Base-by-base conservation (phyloP, 1,140 invertebrate genomes). In the Drosophila subobscura region DNA sequence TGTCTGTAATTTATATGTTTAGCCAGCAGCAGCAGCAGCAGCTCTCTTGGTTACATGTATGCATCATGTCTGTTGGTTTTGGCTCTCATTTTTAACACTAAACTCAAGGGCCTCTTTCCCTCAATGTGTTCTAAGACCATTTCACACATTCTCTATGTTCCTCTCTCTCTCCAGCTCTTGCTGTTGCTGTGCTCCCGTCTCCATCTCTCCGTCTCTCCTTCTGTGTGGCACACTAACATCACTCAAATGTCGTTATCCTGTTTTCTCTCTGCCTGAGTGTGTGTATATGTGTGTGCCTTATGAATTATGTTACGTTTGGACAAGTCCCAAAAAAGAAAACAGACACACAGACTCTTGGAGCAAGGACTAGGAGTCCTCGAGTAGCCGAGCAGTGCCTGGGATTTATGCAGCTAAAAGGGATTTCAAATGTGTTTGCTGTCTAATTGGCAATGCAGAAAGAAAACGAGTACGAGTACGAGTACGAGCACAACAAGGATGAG, bases 1-100 rank as follows among this genome's bases (percentile, higher is more conserved):
- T 61, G 68, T 64, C 67, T 67, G 73, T 77, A 77, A 77, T 77
- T 77, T 77, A 77, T 77, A 64, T 77, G 74, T 64, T 70, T 70
- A 77, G 74, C 54, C 56, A 70, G 64, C 33, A 50, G 27, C 67
- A 72, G 51, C 67, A 59, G n/a, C n/a, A n/a, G 16, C 16, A 20
- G 16, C 16, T 33, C 44, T 22, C 40, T 55, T 56, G 52, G 54
- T 51, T 53, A n/a, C 46, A 8, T 33, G 29, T 29, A 33, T 61
- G 63, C 54, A 64, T 77, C 68, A 63, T 77, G 58, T 77, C 59
- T 74, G 58, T 74, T 74, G 63, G 58, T 58, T 68, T 77, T 70
- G 65, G 44, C 72, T 77, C 65, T 74, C 55, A 74, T 77, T 77
- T 77, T 74, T 64, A 77, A 70, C 72, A 73, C 65, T 74, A 65